Evolutionary conservation across 2,113 vertebrate species (phyloP).

Genomic region (Vombatus ursinus): DNA sequence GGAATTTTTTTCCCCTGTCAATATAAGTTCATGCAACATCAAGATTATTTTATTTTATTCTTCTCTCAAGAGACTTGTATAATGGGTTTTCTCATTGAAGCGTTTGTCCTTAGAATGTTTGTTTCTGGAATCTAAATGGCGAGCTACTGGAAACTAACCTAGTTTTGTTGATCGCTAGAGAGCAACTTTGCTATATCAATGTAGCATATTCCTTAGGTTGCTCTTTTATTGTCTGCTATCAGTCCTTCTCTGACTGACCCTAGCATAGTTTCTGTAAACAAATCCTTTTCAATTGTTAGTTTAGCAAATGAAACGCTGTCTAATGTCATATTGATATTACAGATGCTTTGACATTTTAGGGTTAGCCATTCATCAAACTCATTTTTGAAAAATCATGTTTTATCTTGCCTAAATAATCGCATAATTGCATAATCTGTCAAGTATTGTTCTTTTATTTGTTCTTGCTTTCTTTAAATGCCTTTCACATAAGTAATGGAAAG

Average conservation of each 20-base stretch:
- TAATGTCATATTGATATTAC: constrained; percentile 68
- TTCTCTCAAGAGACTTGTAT: constrained; percentile 57
- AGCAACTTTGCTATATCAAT: constrained; percentile 72
- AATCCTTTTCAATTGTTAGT: background rate
- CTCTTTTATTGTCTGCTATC: constrained; percentile 76
- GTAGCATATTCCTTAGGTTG: constrained; percentile 66
- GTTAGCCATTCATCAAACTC: constrained; percentile 49
- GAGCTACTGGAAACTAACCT: constrained; percentile 54
- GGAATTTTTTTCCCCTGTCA: constrained; percentile 1
- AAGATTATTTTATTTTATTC: constrained; percentile 33
- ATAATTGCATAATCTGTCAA: background rate
- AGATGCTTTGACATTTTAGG: constrained; percentile 60
- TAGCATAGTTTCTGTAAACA: constrained; percentile 27
- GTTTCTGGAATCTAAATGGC: constrained; percentile 70
- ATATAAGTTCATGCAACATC: constrained; percentile 21
- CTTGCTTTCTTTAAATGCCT: constrained; percentile 74
- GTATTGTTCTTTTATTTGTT: constrained; percentile 64
- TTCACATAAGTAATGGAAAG: constrained; percentile 47
- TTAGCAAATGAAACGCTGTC: constrained; percentile 55
- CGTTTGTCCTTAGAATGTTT: constrained; percentile 56
- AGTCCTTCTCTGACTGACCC: constrained; percentile 63
- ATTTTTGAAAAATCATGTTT: constrained; percentile 68
- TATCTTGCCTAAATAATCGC: constrained; percentile 66
- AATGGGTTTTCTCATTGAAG: constrained; percentile 67
- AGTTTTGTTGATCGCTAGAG: constrained; percentile 69